These are phyloP conservation scores for Phaedon cochleariae DNA, from an alignment of 2,888 invertebrate genomes.

Conservation along the genomic window DNA sequence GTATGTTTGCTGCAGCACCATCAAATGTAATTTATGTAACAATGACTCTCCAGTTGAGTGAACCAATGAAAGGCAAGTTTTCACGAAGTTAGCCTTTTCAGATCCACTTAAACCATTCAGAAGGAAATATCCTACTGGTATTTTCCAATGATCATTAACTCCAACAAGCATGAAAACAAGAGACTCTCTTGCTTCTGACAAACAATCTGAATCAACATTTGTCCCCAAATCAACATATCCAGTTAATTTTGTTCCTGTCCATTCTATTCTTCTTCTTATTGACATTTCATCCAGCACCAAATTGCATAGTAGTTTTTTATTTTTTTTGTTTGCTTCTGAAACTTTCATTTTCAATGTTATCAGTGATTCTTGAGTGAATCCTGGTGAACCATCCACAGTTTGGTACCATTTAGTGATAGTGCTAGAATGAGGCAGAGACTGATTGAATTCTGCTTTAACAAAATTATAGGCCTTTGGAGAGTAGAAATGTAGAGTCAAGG, in stretches of 20 bases:
- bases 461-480: slow-evolving; percentile 33
- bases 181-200: slow-evolving; percentile 44
- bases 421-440: slow-evolving; percentile 28
- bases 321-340: too few relatives aligned
- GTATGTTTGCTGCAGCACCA: slow-evolving; percentile 42
- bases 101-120: slow-evolving; percentile 29
- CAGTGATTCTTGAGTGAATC: slow-evolving; percentile 42
- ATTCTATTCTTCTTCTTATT: slow-evolving; percentile 44
- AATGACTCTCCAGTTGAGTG: too few relatives aligned
- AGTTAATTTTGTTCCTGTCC: slow-evolving; percentile 37
- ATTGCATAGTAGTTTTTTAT: too few relatives aligned
- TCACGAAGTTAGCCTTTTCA: slow-evolving; percentile 36
- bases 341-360: too few relatives aligned
- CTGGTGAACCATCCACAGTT: slow-evolving; percentile 39
- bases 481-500: slow-evolving; percentile 29
- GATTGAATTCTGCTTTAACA: slow-evolving; percentile 28
- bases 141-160: slow-evolving; percentile 43
- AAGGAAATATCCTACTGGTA: slow-evolving; percentile 46
- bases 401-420: slow-evolving; percentile 38
- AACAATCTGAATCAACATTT: slow-evolving; percentile 36
- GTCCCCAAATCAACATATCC: slow-evolving; percentile 47
- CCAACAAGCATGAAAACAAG: slow-evolving; percentile 43
- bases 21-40: slow-evolving; percentile 49
- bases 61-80: slow-evolving; percentile 33
- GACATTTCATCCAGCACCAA: too few relatives aligned